A percentile compares a stretch with the other conserved stretches of the same genome.
Conservation (phyloP, 1,140 invertebrate genomes). For the Ruditapes philippinarum region DNA sequence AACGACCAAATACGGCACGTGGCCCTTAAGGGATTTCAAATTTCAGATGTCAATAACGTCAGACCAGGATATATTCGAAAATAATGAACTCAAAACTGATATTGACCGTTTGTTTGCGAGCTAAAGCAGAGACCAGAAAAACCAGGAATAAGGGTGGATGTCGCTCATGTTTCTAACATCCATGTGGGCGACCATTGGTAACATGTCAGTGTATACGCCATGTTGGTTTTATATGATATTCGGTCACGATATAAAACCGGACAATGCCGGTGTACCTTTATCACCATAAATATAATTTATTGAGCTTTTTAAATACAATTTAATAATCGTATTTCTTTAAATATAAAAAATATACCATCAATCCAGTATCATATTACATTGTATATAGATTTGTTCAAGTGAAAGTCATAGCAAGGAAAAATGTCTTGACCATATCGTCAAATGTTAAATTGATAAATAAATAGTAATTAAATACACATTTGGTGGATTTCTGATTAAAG, state of each 20-base stretch:
- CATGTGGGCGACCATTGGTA: constrained; percentile 3
- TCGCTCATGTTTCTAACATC: not conserved
- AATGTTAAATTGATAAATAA: too few relatives aligned
- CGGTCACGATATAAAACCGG: not conserved
- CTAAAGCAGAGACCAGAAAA: constrained; percentile 38
- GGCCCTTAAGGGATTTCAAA: constrained; percentile 20
- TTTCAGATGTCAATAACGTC: not conserved
- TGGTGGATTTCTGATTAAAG: too few relatives aligned
- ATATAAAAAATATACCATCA: too few relatives aligned
- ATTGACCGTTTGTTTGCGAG: constrained; percentile 36
- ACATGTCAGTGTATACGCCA: constrained; percentile 1
- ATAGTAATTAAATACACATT: too few relatives aligned
- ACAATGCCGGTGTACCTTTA: not conserved
- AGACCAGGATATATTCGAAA: constrained; percentile 46
- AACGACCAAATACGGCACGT: constrained; percentile 52
- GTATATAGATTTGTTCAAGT: too few relatives aligned
- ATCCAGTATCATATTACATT: too few relatives aligned
- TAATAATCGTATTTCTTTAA: too few relatives aligned
- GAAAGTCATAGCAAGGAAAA: too few relatives aligned
- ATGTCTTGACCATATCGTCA: too few relatives aligned
- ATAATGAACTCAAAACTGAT: constrained; percentile 48
- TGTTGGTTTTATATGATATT: not conserved
- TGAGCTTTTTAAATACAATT: not conserved
- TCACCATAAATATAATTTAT: not conserved
- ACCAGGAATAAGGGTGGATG: not conserved